phyloP scores from a whole-genome alignment of 2,113 vertebrate species.

The Nesoenas mayeri region DNA sequence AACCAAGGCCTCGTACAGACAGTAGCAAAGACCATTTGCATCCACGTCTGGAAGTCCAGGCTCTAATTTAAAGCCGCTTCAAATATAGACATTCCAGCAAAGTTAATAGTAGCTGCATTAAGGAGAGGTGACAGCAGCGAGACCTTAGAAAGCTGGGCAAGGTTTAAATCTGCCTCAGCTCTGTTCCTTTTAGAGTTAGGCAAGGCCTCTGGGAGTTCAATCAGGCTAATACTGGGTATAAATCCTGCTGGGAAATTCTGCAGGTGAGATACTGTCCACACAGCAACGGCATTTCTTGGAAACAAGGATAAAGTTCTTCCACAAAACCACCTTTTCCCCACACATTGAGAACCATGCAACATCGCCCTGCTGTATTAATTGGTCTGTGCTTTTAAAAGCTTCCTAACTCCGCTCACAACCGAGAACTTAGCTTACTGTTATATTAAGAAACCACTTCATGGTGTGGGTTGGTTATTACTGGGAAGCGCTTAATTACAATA shows the following conservation, averaged over 20 bases:
- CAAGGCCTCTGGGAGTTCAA: not conserved
- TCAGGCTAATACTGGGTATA: not conserved
- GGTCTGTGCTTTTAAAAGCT: not conserved
- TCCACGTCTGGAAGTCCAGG: constrained; percentile 31
- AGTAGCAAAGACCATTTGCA: constrained; percentile 38
- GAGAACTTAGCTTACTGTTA: not conserved
- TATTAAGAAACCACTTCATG: not conserved
- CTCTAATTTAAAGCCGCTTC: constrained; percentile 48
- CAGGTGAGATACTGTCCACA: not conserved
- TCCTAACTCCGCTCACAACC: not conserved
- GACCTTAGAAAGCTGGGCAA: constrained; percentile 26
- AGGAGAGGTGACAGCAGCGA: not conserved
- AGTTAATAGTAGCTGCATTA: constrained; percentile 41
- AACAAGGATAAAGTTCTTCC: not conserved
- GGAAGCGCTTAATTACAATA: constrained; percentile 8
- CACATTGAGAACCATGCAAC: not conserved
- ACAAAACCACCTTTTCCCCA: not conserved
- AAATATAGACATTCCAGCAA: constrained; percentile 61
- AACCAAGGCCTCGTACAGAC: constrained; percentile 3
- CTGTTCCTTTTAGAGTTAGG: not conserved
- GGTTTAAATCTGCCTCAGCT: constrained; percentile 17
- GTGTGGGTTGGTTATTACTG: constrained; percentile 1
- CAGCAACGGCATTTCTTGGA: not conserved
- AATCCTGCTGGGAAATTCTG: not conserved
- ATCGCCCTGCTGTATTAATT: not conserved